Percentiles rank a stretch among this genome's conserved stretches.
Evolutionary conservation across 2,888 invertebrate genomes (phyloP).

Genomic region (Acanthoscelides obtectus): DNA sequence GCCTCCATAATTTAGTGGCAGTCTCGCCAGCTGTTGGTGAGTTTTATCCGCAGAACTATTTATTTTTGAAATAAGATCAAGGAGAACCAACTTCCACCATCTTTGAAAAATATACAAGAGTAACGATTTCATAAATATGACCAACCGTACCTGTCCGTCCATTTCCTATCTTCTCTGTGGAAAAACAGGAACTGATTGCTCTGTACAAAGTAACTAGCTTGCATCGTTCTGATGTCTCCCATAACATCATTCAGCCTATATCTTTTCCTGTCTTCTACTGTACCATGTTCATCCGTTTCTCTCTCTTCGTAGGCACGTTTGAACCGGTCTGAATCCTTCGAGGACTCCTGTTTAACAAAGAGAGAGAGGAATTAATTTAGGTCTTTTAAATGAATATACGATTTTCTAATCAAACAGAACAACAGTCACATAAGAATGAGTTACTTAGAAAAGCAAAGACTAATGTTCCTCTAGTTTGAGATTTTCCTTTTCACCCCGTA

Average conservation of each 20-base stretch:
- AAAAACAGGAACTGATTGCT: slow-evolving; percentile 46
- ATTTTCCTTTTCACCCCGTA: background rate
- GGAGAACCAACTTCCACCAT: no score
- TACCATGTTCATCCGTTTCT: slow-evolving; percentile 28
- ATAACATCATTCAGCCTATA: slow-evolving; percentile 10
- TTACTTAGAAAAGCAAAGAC: no score
- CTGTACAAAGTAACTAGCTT: slow-evolving; percentile 45
- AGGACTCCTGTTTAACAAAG: background rate
- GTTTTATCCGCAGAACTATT: no score
- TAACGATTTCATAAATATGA: no score
- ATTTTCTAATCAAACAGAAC: background rate
- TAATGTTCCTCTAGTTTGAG: slow-evolving; percentile 2
- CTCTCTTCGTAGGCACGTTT: slow-evolving; percentile 21
- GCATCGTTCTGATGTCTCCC: slow-evolving; percentile 44
- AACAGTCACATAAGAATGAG: no score
- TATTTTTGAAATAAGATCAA: no score
- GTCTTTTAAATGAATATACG: background rate
- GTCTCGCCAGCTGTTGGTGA: no score
- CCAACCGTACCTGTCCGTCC: background rate
- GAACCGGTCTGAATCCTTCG: slow-evolving; percentile 5
- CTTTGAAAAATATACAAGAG: no score
- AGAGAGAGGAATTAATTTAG: slow-evolving; percentile 6
- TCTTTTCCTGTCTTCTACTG: background rate
- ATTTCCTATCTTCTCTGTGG: slow-evolving; percentile 20
- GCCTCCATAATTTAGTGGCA: no score